Conservation (phyloP, 2,113 vertebrate genomes). For the Pterophyllum scalare region DNA sequence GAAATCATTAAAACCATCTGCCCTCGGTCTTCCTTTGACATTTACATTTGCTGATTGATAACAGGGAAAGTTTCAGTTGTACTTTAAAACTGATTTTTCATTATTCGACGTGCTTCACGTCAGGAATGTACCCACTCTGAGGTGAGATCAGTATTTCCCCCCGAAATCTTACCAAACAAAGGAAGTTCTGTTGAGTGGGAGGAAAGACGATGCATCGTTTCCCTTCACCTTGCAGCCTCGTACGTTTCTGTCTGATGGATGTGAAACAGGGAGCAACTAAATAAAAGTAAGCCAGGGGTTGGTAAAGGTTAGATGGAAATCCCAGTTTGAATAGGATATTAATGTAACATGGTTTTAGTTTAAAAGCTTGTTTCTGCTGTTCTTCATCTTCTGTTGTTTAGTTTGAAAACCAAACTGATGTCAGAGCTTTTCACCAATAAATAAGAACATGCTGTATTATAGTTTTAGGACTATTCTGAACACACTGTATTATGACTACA, state of each 20-base stretch:
- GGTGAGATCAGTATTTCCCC: slow-evolving; percentile 22
- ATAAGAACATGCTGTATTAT: fast-evolving
- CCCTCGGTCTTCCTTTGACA: background rate
- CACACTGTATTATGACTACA: background rate
- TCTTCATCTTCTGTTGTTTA: fast-evolving
- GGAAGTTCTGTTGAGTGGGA: slow-evolving; percentile 34
- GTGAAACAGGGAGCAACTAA: slow-evolving; percentile 6
- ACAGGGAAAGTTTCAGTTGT: background rate
- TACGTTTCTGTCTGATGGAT: slow-evolving; percentile 37
- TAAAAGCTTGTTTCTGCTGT: background rate
- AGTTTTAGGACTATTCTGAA: background rate
- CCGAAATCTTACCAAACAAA: slow-evolving; percentile 20
- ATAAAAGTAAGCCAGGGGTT: background rate
- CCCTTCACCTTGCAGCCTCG: slow-evolving; percentile 40
- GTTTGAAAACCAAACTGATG: fast-evolving
- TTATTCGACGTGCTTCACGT: background rate
- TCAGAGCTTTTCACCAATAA: background rate
- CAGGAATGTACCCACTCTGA: background rate
- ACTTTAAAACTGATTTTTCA: background rate
- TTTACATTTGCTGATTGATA: background rate
- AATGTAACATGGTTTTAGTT: background rate
- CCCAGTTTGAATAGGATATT: background rate
- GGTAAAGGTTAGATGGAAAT: background rate
- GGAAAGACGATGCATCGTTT: slow-evolving; percentile 26
- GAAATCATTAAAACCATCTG: background rate